Evolutionary conservation across 35 echinoderm and acorn worm species (phyloP).

Genomic region (Eucidaris tribuloides): DNA sequence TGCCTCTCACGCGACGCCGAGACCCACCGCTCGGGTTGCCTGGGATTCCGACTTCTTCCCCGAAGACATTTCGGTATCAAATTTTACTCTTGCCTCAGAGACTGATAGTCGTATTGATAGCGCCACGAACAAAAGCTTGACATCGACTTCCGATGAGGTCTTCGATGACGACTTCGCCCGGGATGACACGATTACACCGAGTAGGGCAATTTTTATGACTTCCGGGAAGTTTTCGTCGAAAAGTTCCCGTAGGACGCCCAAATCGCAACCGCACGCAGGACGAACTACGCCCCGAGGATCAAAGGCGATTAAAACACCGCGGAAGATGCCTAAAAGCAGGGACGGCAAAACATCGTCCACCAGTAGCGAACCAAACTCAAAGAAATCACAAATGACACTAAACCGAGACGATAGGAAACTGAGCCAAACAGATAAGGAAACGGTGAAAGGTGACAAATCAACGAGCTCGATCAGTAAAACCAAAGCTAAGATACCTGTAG

Average conservation of each 20-base stretch:
- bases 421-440: neutral
- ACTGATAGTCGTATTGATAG: neutral
- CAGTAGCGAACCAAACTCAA: neutral
- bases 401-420: neutral
- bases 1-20: neutral
- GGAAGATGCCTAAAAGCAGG: too few relatives aligned
- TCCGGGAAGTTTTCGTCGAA: neutral
- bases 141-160: neutral
- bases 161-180: neutral
- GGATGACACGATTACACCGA: neutral
- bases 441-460: neutral
- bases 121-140: conserved; percentile 12
- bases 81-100: neutral
- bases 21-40: neutral
- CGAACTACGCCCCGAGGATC: neutral
- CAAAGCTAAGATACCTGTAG: neutral
- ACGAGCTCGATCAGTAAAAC: neutral
- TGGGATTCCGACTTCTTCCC: conserved; percentile 1
- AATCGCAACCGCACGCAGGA: neutral
- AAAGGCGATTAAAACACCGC: neutral
- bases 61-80: conserved; percentile 23
- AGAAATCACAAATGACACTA: neutral
- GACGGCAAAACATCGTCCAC: neutral
- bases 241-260: neutral
- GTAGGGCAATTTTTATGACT: conserved; percentile 13